phyloP scores from a whole-genome alignment of 2,888 invertebrate species.

The Epicampocera succincta region DNA sequence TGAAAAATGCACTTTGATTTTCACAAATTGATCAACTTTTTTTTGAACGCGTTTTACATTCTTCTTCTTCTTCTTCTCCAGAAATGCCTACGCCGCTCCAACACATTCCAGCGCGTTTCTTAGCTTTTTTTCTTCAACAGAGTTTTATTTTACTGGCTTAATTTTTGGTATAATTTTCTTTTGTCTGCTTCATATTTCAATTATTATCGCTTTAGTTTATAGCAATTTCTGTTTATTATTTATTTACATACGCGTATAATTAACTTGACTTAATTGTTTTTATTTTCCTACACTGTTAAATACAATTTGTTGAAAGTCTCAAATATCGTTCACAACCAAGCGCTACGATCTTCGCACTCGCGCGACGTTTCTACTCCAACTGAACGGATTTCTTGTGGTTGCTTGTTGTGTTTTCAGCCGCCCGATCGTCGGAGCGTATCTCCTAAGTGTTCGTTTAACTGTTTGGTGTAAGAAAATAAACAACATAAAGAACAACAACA shows the following conservation, averaged over 20 bases:
- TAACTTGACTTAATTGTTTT: slow-evolving; percentile 45
- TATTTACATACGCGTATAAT: slow-evolving; percentile 3
- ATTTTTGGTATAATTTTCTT: slow-evolving; percentile 1
- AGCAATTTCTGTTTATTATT: slow-evolving; percentile 32
- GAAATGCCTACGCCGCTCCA: slow-evolving; percentile 34
- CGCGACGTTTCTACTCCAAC: slow-evolving; percentile 65
- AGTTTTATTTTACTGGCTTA: slow-evolving; percentile 20
- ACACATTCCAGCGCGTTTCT: slow-evolving; percentile 62
- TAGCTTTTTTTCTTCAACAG: slow-evolving; percentile 32
- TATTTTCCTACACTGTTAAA: slow-evolving; percentile 43
- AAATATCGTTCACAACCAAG: slow-evolving; percentile 40
- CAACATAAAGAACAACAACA: slow-evolving; percentile 16
- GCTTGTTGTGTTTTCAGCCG: slow-evolving; percentile 36
- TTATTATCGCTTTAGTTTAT: not conserved
- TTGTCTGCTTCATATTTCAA: slow-evolving; percentile 24
- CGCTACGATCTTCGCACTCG: slow-evolving; percentile 63
- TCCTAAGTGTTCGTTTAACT: slow-evolving; percentile 55
- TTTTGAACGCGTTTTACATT: slow-evolving; percentile 34
- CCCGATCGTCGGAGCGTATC: slow-evolving; percentile 66
- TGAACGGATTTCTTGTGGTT: slow-evolving; percentile 50
- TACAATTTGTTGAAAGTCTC: slow-evolving; percentile 31
- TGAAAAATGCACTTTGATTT: slow-evolving; percentile 60
- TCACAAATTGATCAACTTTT: slow-evolving; percentile 58
- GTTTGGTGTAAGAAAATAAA: slow-evolving; percentile 9
- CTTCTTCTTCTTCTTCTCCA: not conserved